A percentile compares a stretch with the other conserved stretches of the same genome.
Conservation (phyloP, 2,888 invertebrate genomes). For the Leptarthrus brevirostris region DNA sequence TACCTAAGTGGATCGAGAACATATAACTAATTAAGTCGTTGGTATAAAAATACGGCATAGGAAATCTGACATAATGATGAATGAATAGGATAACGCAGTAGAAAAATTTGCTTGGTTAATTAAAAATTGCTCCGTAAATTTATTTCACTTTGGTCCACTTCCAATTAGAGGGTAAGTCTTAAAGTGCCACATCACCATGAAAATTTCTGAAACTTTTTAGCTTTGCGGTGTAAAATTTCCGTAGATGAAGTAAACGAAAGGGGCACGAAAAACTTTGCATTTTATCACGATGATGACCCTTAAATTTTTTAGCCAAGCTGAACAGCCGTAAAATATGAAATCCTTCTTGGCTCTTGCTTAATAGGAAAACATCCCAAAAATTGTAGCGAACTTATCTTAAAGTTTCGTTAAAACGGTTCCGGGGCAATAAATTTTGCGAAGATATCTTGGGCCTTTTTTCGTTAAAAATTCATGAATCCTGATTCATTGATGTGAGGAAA, state of each 20-base stretch:
- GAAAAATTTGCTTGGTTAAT: too few relatives aligned
- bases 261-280: constrained; percentile 23
- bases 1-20: too few relatives aligned
- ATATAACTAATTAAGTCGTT: too few relatives aligned
- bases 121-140: too few relatives aligned
- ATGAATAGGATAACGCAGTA: too few relatives aligned
- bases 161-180: constrained; percentile 7
- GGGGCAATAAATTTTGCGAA: constrained; percentile 43
- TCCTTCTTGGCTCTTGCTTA: constrained; percentile 25
- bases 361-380: constrained; percentile 32
- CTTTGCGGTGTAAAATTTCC: constrained; percentile 11
- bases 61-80: too few relatives aligned
- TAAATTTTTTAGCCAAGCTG: constrained; percentile 28
- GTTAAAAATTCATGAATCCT: constrained; percentile 41
- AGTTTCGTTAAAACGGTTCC: constrained; percentile 42
- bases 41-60: too few relatives aligned
- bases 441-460: constrained; percentile 28
- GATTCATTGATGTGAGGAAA: constrained; percentile 46
- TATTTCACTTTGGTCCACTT: too few relatives aligned
- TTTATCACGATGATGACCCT: constrained; percentile 45
- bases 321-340: constrained; percentile 40
- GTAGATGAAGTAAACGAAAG: constrained; percentile 22
- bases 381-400: constrained; percentile 37
- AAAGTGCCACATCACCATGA: constrained; percentile 28
- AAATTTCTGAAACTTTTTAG: constrained; percentile 5